Base-by-base conservation (phyloP, 2,113 vertebrate genomes). In the Furnarius figulus region DNA sequence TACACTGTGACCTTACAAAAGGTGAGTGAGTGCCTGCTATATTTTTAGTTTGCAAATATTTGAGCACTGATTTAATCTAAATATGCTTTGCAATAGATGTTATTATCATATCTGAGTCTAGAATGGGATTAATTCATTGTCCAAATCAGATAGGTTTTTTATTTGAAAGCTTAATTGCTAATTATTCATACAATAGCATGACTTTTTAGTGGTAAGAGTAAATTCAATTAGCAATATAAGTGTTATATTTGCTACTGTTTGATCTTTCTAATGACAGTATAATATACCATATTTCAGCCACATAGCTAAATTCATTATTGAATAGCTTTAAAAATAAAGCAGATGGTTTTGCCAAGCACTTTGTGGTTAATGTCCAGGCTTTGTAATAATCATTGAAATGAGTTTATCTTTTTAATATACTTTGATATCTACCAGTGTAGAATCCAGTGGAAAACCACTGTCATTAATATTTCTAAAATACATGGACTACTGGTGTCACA, bases 1-100 rank as follows among this genome's bases (percentile, higher is more conserved):
- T 99, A 98, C 96, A 99, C 99, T 39, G 99, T 99, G 98, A 99
- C 98, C 90, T 98, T 99, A 87, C 99, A 99, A 82, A 98, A 99
- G 98, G 99, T 99, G 97, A 98, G 99, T 96, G 84, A 98, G 97
- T 92, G 85, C 84, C 67, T 87, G 68, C 77, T 95, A 25, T 87
- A 59, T 92, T 87, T 95, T 94, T 87, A 95, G 66, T 81, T 94
- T 94, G 81, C 91, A 81, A 86, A 76, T 92, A 89, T 66, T 61
- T 61, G 31, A 46, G 28, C 42, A 19, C 47, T 85, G 24, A 5
- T 77, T 81, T 89, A 80, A 40, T 67, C 77, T 77, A 44, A 92
- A 40, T 71, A 53, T 49, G 16, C 76, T 85, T 85, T 58, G 39
- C 4, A 2, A 5, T 50, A 90, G 55, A 49, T 58, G 25, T 82